Evolutionary conservation across 2,888 invertebrate genomes (phyloP).

Genomic region (Diarsia brunnea): DNA sequence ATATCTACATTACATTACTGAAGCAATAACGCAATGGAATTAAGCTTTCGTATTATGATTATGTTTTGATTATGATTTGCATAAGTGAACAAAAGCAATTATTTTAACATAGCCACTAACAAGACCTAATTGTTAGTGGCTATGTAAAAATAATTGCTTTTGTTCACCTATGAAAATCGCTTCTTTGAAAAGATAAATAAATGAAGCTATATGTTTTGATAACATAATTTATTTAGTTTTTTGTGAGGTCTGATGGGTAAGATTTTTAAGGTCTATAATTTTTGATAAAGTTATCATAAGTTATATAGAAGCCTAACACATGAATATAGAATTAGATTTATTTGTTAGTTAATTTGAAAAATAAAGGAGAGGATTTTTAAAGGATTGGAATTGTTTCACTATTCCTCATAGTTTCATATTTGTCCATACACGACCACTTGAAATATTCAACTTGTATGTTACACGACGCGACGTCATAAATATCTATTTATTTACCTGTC

Average conservation of each 20-base stretch:
- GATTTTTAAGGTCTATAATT: background rate
- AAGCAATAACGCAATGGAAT: conserved; percentile 30
- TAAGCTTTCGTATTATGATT: conserved; percentile 5
- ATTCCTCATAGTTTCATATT: too few species aligned
- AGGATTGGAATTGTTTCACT: too few species aligned
- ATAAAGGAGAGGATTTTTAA: background rate
- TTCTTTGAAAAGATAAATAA: background rate
- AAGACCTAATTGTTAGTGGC: background rate
- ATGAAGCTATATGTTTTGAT: background rate
- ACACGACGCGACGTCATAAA: too few species aligned
- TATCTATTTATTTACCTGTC: too few species aligned
- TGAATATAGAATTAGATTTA: background rate
- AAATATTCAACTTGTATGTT: too few species aligned
- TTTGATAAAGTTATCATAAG: background rate
- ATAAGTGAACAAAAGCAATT: too few species aligned
- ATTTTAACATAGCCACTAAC: too few species aligned
- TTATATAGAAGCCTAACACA: too few species aligned
- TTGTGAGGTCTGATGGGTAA: background rate
- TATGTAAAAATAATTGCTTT: too few species aligned
- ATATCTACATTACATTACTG: conserved; percentile 44
- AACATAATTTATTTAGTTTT: background rate
- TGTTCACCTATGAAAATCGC: background rate
- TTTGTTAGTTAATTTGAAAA: background rate
- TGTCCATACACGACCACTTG: too few species aligned
- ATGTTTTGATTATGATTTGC: too few species aligned